Conservation (phyloP, 2,113 vertebrate species). For the Nerophis lumbriciformis region DNA sequence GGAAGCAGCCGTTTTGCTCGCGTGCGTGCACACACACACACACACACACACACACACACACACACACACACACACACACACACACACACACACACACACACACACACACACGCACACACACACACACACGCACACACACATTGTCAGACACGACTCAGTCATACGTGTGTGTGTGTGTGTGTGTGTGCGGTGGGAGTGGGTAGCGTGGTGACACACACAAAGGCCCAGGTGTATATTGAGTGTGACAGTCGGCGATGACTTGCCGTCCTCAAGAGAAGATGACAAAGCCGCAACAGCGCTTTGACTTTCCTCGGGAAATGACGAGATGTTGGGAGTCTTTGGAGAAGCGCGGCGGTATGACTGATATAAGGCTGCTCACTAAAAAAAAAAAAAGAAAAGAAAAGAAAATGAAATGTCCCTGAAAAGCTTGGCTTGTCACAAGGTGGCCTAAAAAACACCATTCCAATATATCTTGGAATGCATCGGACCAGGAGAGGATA, state of each 20-base stretch:
- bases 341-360: slow-evolving; percentile 56
- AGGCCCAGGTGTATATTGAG: slow-evolving; percentile 69
- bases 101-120: too few relatives aligned
- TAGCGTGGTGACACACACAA: slow-evolving; percentile 55
- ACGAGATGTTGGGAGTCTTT: slow-evolving; percentile 58
- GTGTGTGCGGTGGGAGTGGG: slow-evolving; percentile 33
- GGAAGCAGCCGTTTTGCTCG: slow-evolving; percentile 57
- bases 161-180: slow-evolving; percentile 30
- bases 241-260: slow-evolving; percentile 68
- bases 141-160: slow-evolving; percentile 53
- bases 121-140: too few relatives aligned
- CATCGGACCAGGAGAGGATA: too few relatives aligned
- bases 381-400: slow-evolving; percentile 18
- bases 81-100: too few relatives aligned
- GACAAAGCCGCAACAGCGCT: slow-evolving; percentile 58
- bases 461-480: too few relatives aligned
- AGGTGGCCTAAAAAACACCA: slow-evolving; percentile 12
- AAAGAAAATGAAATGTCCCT: slow-evolving; percentile 16
- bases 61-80: too few relatives aligned
- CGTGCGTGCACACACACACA: slow-evolving; percentile 4
- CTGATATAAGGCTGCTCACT: slow-evolving; percentile 52
- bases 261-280: slow-evolving; percentile 59
- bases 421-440: slow-evolving; percentile 37
- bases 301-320: slow-evolving; percentile 56
- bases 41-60: too few relatives aligned